Evolutionary conservation across 1,140 invertebrate species (phyloP).

Genomic region (Apis cerana): DNA sequence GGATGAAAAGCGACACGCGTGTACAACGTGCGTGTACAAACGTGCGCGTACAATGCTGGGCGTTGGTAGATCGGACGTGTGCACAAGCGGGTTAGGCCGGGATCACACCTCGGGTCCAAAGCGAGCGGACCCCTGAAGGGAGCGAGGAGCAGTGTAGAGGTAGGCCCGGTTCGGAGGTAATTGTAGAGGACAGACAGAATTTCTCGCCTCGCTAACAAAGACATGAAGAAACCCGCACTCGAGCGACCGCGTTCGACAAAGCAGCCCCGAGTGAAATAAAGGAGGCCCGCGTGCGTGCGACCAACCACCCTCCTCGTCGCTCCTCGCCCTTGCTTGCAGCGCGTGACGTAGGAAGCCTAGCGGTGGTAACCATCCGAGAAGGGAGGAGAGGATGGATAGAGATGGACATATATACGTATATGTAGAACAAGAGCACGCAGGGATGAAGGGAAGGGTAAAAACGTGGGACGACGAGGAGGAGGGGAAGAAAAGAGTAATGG

Average conservation of each 20-base stretch:
- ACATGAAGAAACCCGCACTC: slow-evolving; percentile 76
- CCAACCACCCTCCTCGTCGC: slow-evolving; percentile 43
- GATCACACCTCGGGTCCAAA: slow-evolving; percentile 57
- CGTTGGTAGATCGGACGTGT: slow-evolving; percentile 24
- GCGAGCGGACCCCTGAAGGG: not conserved
- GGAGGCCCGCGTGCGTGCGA: slow-evolving; percentile 38
- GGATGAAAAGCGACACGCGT: slow-evolving; percentile 19
- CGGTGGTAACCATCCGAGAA: not conserved
- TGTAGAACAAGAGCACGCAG: no score
- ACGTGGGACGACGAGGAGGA: not conserved
- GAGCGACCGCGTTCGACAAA: slow-evolving; percentile 71
- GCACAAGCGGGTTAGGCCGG: slow-evolving; percentile 11
- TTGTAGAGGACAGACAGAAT: slow-evolving; percentile 78
- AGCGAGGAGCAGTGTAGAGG: slow-evolving; percentile 28
- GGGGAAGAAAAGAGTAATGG: not conserved
- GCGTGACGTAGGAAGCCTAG: slow-evolving; percentile 26
- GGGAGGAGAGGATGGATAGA: not conserved
- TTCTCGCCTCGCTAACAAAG: slow-evolving; percentile 80
- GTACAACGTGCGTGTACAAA: not conserved
- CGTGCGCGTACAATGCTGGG: not conserved
- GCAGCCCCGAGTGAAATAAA: slow-evolving; percentile 71
- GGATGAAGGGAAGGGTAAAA: not conserved
- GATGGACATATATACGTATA: not conserved
- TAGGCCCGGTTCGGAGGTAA: slow-evolving; percentile 62
- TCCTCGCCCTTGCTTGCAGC: slow-evolving; percentile 15